These are phyloP conservation scores for Eublepharis macularius DNA, from an alignment of 2,113 vertebrate genomes.

Conservation along the genomic window DNA sequence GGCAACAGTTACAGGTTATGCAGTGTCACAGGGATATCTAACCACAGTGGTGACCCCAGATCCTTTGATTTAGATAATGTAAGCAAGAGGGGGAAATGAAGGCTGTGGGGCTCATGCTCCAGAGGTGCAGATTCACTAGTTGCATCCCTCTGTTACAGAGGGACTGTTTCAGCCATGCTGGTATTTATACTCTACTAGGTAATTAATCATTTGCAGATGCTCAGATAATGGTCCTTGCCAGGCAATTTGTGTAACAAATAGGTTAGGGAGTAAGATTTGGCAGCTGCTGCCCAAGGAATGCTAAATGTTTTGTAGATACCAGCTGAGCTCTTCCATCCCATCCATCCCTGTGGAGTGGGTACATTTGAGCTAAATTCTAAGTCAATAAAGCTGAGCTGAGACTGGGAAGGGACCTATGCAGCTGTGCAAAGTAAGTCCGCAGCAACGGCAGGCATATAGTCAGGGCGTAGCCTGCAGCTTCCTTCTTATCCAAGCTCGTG, in stretches of 20 bases:
- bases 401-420: not conserved
- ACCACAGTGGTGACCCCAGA: not conserved
- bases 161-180: not conserved
- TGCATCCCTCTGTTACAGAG: not conserved
- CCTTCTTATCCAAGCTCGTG: too few relatives aligned
- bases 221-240: not conserved
- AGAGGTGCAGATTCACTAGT: not conserved
- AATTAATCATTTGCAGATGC: conserved; percentile 18
- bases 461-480: not conserved
- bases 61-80: not conserved
- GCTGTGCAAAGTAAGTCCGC: not conserved
- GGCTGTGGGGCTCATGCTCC: not conserved
- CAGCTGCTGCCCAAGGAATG: not conserved
- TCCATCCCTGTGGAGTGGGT: not conserved
- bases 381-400: not conserved
- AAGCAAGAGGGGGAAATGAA: not conserved
- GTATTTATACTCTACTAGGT: not conserved
- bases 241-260: conserved; percentile 9
- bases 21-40: not conserved
- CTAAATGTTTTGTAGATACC: not conserved
- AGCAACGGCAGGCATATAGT: not conserved
- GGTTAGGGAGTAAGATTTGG: not conserved
- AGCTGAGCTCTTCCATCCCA: not conserved
- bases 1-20: not conserved
- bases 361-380: not conserved